Base-by-base conservation (phyloP, 2,797 vertebrate genomes). In the Galaxias olidus region DNA sequence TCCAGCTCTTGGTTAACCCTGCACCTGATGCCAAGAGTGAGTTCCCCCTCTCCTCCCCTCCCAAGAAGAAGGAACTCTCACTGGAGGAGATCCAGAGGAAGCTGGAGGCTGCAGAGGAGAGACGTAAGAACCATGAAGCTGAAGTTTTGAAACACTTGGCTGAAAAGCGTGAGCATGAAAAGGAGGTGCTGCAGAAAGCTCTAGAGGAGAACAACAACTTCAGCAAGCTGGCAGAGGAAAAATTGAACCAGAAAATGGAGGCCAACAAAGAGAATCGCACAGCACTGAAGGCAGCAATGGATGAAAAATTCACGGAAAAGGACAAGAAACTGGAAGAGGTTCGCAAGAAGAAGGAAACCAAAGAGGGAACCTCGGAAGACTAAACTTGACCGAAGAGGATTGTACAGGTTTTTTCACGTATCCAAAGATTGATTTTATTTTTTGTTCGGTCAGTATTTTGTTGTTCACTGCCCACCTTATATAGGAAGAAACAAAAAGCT, bases 321-420 rank as follows among this genome's bases (percentile, higher is more conserved):
- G 94, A 98, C 83, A 96, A 96, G 91, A 95, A 96, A 55, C 73
- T 95, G 17, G 96, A 97, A 82, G 95, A 96, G 73, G 94, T 98
- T 14, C 86, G 95, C 74, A 97, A 95, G 92, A 96, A 95, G 86
- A 98, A 96, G 92, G 96, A 98, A 80, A 94, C 91, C 90, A 97
- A 97, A 95, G 96, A 96, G 12, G 86, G 85, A 0, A 43, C 48
- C 10, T 73, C 85, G 43, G 91, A 89, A 64, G 84, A 90, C 85
- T 93, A 84, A 93, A 69, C 53, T 59, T 54, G 55, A 11, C 59
- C 8, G 43, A 44, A 1, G 79, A 75, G 76, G 69, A 72, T 77
- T 42, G 80, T 84, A 78, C 71, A 82, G 79, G 73, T 63, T 59
- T 88, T 87, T 88, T 88, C 90, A 88, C 75, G 69, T 88, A 87